Conservation (phyloP, 2,888 invertebrate species). For the Fabriciana adippe region DNA sequence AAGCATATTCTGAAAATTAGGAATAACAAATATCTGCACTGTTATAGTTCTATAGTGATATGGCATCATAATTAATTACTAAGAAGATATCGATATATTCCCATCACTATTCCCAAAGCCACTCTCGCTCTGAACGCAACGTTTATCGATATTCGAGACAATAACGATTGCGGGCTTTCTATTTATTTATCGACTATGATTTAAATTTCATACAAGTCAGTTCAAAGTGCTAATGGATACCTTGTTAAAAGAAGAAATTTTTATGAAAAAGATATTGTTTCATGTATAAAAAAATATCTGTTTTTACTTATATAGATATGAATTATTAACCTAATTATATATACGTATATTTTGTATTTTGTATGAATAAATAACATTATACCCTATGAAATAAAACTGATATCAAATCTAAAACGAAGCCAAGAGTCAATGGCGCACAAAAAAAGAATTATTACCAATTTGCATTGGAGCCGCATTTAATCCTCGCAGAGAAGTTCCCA, state of each 20-base stretch:
- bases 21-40: background rate
- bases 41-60: background rate
- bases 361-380: background rate
- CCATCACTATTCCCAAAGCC: constrained; percentile 34
- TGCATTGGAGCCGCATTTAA: constrained; percentile 64
- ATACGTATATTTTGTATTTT: background rate
- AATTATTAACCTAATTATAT: background rate
- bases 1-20: background rate
- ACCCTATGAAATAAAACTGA: background rate
- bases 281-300: too few species aligned
- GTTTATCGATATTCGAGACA: constrained; percentile 56
- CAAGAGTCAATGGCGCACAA: constrained; percentile 49
- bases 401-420: constrained; percentile 25
- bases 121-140: constrained; percentile 24
- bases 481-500: constrained; percentile 66
- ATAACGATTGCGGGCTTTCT: constrained; percentile 50
- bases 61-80: background rate
- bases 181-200: constrained; percentile 54
- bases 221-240: constrained; percentile 23
- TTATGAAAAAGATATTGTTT: too few species aligned
- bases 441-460: constrained; percentile 62
- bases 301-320: too few species aligned
- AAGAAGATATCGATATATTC: constrained; percentile 9
- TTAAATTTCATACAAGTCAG: constrained; percentile 43
- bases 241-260: too few species aligned